Base-by-base conservation (phyloP, 2,797 vertebrate species). In the Helarctos malayanus region DNA sequence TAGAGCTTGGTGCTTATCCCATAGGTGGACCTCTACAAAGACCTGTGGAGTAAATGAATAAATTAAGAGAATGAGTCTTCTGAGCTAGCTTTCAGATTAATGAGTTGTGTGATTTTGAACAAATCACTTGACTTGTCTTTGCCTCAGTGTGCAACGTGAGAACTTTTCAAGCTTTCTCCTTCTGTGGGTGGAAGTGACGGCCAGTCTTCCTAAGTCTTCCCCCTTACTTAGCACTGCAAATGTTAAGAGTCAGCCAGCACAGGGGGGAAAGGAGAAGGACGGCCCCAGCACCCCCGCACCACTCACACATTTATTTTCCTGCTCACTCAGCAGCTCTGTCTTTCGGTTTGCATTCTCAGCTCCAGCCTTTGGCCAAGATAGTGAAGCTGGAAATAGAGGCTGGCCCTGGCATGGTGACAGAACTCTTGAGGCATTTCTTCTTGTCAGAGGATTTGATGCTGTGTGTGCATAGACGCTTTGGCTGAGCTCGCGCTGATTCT, bases 401-500 rank as follows among this genome's bases (percentile, higher is more conserved):
- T 69, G n/a, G 18, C 21, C 76, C 69, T 87, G 73, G 76, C 59
- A 49, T 10, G 12, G 38, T 41, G 69, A 89, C 93, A 79, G 63
- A 78, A 65, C 56, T 95, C 90, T 86, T 56, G 35, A 95, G 75
- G 15, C 27, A 21, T 86, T 95, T 87, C 84, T 95, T 95, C 35
- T 87, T 92, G 32, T 89, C 32, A 69, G 84, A 87, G 47, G 79
- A 52, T 61, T 87, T 89, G 86, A 83, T 54, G 57, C 65, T 68
- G 11, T n/a, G 25, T 89, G 47, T 86, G 90, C 87, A 87, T 63
- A 94, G 98, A 90, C 54, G 56, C n/a, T 89, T 82, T 59, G 76
- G 68, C 71, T 9, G 19, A 83, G 59, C 32, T 97, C 71, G 86
- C 13, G 23, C 76, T 61, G 78, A 90, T 41, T 68, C 86, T 98